A percentile compares a stretch with the other conserved stretches of the same genome.
phyloP scores from a whole-genome alignment of 1,140 invertebrate genomes.

The Leucophenga varia region DNA sequence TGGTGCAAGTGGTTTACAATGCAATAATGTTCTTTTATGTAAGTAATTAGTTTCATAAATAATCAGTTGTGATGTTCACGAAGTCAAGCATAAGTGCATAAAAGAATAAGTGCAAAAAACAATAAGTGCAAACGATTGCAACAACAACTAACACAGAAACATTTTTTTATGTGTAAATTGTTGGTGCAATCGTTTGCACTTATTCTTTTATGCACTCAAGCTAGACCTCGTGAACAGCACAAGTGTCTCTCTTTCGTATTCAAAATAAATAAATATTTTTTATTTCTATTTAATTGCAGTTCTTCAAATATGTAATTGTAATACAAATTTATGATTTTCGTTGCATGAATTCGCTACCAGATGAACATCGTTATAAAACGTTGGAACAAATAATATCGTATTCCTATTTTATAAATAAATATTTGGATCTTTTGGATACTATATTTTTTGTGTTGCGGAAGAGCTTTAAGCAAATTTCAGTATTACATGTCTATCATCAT shows the following conservation, averaged over 20 bases:
- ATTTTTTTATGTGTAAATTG: too few relatives aligned
- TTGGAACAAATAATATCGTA: not conserved
- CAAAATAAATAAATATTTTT: not conserved
- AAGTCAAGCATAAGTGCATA: too few relatives aligned
- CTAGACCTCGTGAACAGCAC: too few relatives aligned
- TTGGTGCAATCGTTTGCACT: too few relatives aligned
- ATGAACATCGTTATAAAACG: not conserved
- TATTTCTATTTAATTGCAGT: not conserved
- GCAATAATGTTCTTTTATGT: not conserved
- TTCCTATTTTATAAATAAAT: slow-evolving; percentile 58
- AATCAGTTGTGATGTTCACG: too few relatives aligned
- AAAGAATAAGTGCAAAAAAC: too few relatives aligned
- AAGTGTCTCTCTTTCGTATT: too few relatives aligned
- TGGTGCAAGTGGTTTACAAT: slow-evolving; percentile 61
- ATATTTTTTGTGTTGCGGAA: slow-evolving; percentile 76
- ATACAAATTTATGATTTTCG: not conserved
- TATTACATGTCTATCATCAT: slow-evolving; percentile 82
- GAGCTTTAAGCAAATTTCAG: slow-evolving; percentile 74
- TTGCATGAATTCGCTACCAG: not conserved
- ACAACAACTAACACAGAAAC: too few relatives aligned
- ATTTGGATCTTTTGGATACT: slow-evolving; percentile 61
- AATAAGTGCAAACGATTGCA: too few relatives aligned
- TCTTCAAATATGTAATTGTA: too few relatives aligned
- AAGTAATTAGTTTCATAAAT: slow-evolving; percentile 1
- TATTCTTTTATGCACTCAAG: too few relatives aligned